Evolutionary conservation across 2,113 vertebrate species (phyloP).

Genomic region (Bos taurus): DNA sequence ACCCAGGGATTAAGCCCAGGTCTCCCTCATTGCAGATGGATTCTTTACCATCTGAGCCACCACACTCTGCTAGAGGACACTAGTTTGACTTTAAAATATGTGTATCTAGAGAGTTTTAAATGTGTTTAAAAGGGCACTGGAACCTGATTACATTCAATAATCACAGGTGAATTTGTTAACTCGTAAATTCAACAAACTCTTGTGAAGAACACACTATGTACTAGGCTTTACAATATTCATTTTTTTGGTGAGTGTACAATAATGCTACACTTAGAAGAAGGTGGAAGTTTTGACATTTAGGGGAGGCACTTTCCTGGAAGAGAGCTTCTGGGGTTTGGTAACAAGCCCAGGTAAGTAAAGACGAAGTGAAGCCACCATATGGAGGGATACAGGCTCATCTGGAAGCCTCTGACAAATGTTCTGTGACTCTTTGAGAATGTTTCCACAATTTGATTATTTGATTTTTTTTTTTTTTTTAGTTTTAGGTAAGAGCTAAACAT

Average conservation of each 20-base stretch:
- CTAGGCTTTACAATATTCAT: neutral
- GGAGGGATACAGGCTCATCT: neutral
- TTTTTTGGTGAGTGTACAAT: neutral
- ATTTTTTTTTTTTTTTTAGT: neutral
- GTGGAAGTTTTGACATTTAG: neutral
- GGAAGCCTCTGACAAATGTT: neutral
- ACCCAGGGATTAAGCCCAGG: neutral
- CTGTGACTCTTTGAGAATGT: neutral
- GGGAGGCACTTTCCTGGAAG: neutral
- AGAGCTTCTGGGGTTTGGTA: neutral
- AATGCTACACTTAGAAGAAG: neutral
- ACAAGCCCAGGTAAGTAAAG: neutral
- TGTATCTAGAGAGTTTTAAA: neutral
- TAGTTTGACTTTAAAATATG: neutral
- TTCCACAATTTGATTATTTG: neutral
- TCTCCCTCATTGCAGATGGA: neutral
- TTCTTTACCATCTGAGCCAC: neutral
- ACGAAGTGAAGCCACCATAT: neutral
- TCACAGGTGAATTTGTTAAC: neutral
- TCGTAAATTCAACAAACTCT: neutral
- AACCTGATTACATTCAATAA: neutral
- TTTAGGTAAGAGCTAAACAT: neutral
- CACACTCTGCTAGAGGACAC: neutral
- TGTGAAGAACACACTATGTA: neutral
- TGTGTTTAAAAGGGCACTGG: neutral